phyloP scores from a whole-genome alignment of 1,140 invertebrate genomes.

The Macrotrachela quadricornifera region DNA sequence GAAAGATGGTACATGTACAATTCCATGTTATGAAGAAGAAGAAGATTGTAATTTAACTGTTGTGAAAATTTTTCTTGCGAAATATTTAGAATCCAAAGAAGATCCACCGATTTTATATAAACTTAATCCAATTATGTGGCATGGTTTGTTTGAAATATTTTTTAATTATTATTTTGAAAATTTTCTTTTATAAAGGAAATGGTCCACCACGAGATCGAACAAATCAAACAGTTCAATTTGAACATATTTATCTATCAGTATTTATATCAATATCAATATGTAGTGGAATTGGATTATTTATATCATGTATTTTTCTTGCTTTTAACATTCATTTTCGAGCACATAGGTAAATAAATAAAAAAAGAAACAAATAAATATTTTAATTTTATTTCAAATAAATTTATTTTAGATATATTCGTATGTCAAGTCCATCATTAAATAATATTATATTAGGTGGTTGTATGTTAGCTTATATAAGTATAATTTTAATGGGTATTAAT shows the following conservation, averaged over 20 bases:
- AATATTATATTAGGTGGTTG: slow-evolving; percentile 95
- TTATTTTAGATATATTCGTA: slow-evolving; percentile 75
- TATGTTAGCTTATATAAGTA: slow-evolving; percentile 82
- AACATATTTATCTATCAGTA: slow-evolving; percentile 43
- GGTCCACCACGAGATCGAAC: slow-evolving; percentile 39
- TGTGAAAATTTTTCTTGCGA: no score
- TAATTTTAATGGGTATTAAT: slow-evolving; percentile 83
- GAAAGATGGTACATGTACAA: no score
- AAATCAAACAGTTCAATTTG: slow-evolving; percentile 52
- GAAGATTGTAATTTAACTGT: no score
- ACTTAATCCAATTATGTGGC: no score
- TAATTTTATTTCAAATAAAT: background rate
- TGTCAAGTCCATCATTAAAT: slow-evolving; percentile 95
- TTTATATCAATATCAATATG: slow-evolving; percentile 56
- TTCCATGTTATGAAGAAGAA: no score
- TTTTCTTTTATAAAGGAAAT: no score
- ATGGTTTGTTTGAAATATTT: no score
- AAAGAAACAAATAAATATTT: no score
- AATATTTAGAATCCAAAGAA: no score
- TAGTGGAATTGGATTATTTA: slow-evolving; percentile 64
- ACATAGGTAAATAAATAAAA: slow-evolving; percentile 47
- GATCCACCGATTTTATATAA: no score
- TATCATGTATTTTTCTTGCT: slow-evolving; percentile 73
- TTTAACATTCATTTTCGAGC: slow-evolving; percentile 88
- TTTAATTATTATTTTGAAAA: no score